These are phyloP conservation scores for Cephonodes hylas DNA, from an alignment of 2,888 invertebrate species.

Conservation along the genomic window DNA sequence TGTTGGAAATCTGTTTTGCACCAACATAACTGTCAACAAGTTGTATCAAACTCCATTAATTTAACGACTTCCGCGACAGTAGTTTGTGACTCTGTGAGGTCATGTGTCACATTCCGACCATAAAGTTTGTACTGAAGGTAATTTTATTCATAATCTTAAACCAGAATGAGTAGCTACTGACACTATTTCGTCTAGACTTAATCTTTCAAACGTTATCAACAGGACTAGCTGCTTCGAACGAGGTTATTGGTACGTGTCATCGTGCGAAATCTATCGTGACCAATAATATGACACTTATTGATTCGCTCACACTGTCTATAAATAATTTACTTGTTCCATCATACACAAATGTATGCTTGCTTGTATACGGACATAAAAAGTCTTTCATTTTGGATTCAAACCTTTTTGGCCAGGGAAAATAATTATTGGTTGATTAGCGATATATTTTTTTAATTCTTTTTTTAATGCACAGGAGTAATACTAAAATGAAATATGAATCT, in stretches of 20 bases:
- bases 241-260: neutral
- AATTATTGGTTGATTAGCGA: no score
- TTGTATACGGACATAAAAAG: no score
- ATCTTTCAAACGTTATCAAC: neutral
- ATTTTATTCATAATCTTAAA: neutral
- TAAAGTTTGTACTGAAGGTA: neutral
- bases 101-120: constrained; percentile 4
- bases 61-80: neutral
- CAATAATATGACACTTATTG: neutral
- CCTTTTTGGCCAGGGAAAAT: no score
- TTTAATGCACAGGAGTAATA: no score
- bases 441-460: no score
- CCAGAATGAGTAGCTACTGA: neutral
- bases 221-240: neutral
- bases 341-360: no score
- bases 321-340: no score
- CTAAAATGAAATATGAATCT: no score
- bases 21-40: neutral
- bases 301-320: no score
- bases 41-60: neutral
- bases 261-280: neutral
- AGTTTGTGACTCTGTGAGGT: neutral
- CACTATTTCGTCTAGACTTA: neutral
- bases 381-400: no score
- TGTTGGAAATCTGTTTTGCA: neutral